A percentile compares a stretch with the other conserved stretches of the same genome.
phyloP scores from a whole-genome alignment of 2,113 vertebrate species.

The Chrysochloris asiatica region DNA sequence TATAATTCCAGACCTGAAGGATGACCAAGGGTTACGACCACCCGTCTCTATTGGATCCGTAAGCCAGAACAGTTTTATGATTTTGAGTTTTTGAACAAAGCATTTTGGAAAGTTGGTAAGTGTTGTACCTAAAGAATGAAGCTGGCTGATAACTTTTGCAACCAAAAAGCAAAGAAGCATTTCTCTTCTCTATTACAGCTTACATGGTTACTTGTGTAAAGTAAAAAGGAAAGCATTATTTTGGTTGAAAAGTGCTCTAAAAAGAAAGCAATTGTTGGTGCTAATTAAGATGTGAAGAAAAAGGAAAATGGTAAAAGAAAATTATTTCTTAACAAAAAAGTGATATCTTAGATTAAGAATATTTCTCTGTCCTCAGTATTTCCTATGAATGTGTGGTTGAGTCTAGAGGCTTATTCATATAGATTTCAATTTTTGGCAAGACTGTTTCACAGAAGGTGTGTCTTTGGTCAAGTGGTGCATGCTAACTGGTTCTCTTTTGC shows the following conservation, averaged over 20 bases:
- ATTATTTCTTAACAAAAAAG: not conserved
- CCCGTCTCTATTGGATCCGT: no score
- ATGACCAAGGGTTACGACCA: no score
- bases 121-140: not conserved
- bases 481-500: no score
- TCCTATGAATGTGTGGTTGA: not conserved
- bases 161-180: not conserved
- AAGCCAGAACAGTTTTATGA: no score
- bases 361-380: not conserved
- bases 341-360: not conserved
- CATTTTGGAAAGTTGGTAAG: constrained; percentile 13
- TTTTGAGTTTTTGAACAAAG: no score
- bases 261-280: not conserved
- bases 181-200: not conserved
- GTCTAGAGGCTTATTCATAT: not conserved
- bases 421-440: not conserved
- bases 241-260: not conserved
- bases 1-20: no score
- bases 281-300: not conserved
- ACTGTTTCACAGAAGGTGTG: no score
- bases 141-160: not conserved
- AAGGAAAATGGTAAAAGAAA: constrained; percentile 5
- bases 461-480: no score
- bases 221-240: not conserved
- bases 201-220: not conserved